These are phyloP conservation scores for Oxytorus armatus DNA, from an alignment of 2,888 invertebrate species.

Conservation along the genomic window DNA sequence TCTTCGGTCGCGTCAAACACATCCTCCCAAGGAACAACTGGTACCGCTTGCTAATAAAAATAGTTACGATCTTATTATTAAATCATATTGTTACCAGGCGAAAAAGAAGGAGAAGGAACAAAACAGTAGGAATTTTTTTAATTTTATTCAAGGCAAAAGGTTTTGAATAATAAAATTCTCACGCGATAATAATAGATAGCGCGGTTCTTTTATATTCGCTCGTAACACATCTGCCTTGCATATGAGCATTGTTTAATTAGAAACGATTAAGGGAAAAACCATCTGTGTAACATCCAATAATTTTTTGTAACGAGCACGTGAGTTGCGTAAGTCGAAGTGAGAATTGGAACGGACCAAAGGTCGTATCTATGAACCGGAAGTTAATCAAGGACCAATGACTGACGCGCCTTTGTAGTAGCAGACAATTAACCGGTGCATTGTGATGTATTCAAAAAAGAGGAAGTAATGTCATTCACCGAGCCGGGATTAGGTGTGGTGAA, in stretches of 20 bases:
- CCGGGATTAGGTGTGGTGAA: neutral
- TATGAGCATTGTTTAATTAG: slow-evolving; percentile 6
- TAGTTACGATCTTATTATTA: neutral
- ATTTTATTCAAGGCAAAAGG: neutral
- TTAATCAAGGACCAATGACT: neutral
- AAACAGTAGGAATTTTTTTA: neutral
- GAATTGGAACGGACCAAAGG: slow-evolving; percentile 12
- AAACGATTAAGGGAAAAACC: neutral
- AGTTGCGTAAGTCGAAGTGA: neutral
- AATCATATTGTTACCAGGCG: neutral
- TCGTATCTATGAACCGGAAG: neutral
- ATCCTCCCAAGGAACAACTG: slow-evolving; percentile 84
- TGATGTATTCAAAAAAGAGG: neutral
- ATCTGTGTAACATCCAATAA: slow-evolving; percentile 1
- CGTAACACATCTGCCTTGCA: neutral
- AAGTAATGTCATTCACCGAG: neutral
- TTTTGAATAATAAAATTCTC: neutral
- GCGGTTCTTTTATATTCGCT: neutral
- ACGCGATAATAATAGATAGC: neutral
- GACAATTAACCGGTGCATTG: neutral
- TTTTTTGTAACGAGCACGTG: neutral
- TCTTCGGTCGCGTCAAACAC: slow-evolving; percentile 86
- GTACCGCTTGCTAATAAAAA: slow-evolving; percentile 80
- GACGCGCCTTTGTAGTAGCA: neutral
- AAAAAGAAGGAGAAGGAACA: neutral